Evolutionary conservation across 2,113 vertebrate genomes (phyloP), one percentile per base, ranked within the genome.

Genomic region (Proterorhinus semilunaris): DNA sequence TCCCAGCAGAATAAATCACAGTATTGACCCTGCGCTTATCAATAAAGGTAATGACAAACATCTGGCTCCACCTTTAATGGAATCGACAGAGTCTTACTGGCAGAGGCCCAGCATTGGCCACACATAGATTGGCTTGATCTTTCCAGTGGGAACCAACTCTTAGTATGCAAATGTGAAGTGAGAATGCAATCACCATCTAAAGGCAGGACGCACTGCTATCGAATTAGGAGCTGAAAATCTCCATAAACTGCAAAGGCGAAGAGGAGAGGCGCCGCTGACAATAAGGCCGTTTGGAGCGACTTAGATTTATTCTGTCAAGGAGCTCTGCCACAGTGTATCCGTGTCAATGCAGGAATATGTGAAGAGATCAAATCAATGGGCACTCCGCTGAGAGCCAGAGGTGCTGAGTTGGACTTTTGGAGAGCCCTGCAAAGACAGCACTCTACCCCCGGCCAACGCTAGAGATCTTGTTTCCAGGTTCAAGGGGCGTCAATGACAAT

Each of bases 41-140:
- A 92, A 93, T 92, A 93, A 90, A 87, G 89, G 89, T 92, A 92
- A 93, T 93, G 91, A 92, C 90, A 93, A 92, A 92, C 88, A 92
- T 92, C 90, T 92, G 90, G 91, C 86, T 88, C 85, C 89, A 89
- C 86, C 89, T 91, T 92, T 91, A 92, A 91, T 92, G 85, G 88
- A 87, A 92, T 92, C 89, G 90, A 92, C 90, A 86, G 82, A 81
- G 84, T 69, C 90, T 87, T 89, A 71, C 89, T 88, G 90, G 88
- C 89, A 83, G 71, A 47, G 55, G 75, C 69, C 80, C 79, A 86
- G 79, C 68, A 73, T 70, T 59, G 78, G 87, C 84, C 86, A 85
- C 80, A 87, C 83, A 90, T 85, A 89, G 87, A 92, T 91, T 90
- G 83, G 68, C 88, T 90, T 90, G 89, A 90, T 90, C 88, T 89